phyloP scores from a whole-genome alignment of 1,140 invertebrate species.

The Anastrepha obliqua region DNA sequence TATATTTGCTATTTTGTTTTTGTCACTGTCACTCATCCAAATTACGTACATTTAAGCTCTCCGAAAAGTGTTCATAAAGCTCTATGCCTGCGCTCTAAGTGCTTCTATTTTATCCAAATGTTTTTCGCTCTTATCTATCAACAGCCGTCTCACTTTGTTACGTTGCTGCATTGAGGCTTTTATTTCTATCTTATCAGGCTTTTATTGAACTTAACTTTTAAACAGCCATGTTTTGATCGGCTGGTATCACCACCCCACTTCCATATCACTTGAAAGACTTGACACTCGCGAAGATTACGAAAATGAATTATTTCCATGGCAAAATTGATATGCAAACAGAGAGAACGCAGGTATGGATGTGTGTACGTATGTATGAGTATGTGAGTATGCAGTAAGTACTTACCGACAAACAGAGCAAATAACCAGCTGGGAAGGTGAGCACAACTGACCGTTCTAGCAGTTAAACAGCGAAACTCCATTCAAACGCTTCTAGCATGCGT shows the following conservation, averaged over 20 bases:
- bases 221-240: background rate
- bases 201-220: background rate
- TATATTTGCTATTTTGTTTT: background rate
- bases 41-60: background rate
- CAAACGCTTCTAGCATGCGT: slow-evolving; percentile 24
- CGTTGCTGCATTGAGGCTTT: slow-evolving; percentile 35
- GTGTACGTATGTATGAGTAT: background rate
- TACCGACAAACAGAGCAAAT: background rate
- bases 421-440: background rate
- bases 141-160: background rate
- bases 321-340: slow-evolving; percentile 17
- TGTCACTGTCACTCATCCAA: background rate
- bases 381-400: background rate
- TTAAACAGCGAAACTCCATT: background rate
- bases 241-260: background rate
- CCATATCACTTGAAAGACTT: background rate
- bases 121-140: background rate
- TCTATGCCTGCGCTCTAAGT: background rate
- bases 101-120: background rate
- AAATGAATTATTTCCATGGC: background rate
- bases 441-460: background rate
- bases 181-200: slow-evolving; percentile 5
- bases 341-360: background rate
- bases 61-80: background rate
- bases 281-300: background rate